A percentile compares a stretch with the other conserved stretches of the same genome.
phyloP scores from a whole-genome alignment of 2,797 vertebrate genomes.

The Enteromius argenteus region DNA sequence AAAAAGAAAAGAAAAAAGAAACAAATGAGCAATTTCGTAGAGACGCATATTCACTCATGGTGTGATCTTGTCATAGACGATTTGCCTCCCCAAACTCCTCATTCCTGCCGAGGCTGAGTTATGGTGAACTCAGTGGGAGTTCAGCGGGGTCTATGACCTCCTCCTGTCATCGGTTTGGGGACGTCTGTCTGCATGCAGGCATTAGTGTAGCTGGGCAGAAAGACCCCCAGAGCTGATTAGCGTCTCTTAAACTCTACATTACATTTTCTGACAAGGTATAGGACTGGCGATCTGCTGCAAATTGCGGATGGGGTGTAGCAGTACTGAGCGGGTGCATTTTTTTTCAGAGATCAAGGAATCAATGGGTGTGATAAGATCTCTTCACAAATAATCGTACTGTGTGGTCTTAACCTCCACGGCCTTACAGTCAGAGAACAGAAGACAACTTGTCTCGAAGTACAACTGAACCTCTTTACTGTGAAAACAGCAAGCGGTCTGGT shows the following conservation, averaged over 20 bases:
- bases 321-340: slow-evolving; percentile 16
- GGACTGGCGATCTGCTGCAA: background rate
- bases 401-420: slow-evolving; percentile 40
- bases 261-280: background rate
- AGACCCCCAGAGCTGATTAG: slow-evolving; percentile 5
- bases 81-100: slow-evolving; percentile 33
- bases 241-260: slow-evolving; percentile 26
- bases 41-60: background rate
- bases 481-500: slow-evolving; percentile 39
- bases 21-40: slow-evolving; percentile 4
- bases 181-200: background rate
- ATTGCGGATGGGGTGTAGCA: background rate
- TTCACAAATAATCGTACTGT: slow-evolving; percentile 29
- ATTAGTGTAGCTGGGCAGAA: slow-evolving; percentile 16
- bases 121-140: slow-evolving; percentile 23
- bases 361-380: slow-evolving; percentile 34
- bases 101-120: slow-evolving; percentile 35
- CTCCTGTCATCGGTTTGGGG: slow-evolving; percentile 41
- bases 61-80: slow-evolving; percentile 9
- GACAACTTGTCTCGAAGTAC: slow-evolving; percentile 23
- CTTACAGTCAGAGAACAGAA: slow-evolving; percentile 41
- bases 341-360: slow-evolving; percentile 10
- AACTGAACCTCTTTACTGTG: slow-evolving; percentile 33
- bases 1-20: background rate
- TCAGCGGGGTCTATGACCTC: slow-evolving; percentile 31